Base-by-base conservation (phyloP, 2,113 vertebrate species). In the Brachyhypopomus occidentalis region DNA sequence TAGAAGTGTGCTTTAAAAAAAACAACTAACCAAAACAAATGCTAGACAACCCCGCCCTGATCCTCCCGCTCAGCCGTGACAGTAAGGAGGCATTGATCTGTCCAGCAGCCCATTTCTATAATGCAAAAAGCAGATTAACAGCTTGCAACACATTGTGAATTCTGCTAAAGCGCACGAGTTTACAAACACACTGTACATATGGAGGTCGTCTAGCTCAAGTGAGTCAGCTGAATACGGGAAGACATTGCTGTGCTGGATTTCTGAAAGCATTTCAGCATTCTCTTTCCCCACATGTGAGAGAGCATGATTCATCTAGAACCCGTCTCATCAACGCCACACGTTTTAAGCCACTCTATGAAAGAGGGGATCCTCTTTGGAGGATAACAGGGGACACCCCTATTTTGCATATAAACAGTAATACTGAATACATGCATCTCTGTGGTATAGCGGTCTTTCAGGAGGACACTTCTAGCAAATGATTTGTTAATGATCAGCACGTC, bases 321-420 rank as follows among this genome's bases (percentile, higher is more conserved):
- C 52, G 77, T 60, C 72, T 80, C 25, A 77, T 84, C 86, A 83
- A 83, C 81, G 82, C 75, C 7, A 11, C 79, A 70, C 85, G 84
- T 71, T 89, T 87, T 72, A 52, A 86, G 84, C 80, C 81, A 82
- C 86, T 90, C 84, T 84, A 83, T 77, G 52, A 90, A 77, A 77
- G 55, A 87, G 91, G 93, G 91, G 89, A 92, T 92, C 92, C 93
- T 93, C 90, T 90, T 12, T 76, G 85, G 77, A 91, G 92, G 90
- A 92, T 88, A 90, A 66, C 72, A 64, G 84, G 86, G 91, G 69
- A 79, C 73, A 83, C 66, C 83, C 80, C 84, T 79, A 30, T 64
- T 86, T 77, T 67, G 45, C 72, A 80, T 72, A 78, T 77, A 80
- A 22, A 45, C 55, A 75, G 77, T 77, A 66, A 75, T n/a, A 59